These are phyloP conservation scores for Parazoanthus darwini DNA, from an alignment of 92 coral and sea anemone genomes.

Conservation along the genomic window DNA sequence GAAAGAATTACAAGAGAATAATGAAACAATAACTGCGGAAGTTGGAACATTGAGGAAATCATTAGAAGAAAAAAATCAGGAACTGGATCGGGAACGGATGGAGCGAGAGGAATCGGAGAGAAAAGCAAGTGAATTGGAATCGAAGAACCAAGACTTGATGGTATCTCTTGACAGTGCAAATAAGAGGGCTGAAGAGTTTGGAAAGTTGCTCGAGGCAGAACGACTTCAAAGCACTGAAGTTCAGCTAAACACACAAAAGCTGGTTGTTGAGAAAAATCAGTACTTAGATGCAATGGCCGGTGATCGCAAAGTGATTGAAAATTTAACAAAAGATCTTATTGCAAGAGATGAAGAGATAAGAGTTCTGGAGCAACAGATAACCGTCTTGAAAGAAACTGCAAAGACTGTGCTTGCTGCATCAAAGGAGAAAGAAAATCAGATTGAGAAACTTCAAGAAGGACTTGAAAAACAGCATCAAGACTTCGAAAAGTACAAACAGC, in stretches of 20 bases:
- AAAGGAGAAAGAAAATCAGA: background rate
- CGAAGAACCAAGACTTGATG: constrained; percentile 47
- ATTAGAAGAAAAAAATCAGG: constrained; percentile 52
- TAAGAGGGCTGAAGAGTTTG: constrained; percentile 66
- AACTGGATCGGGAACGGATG: constrained; percentile 55
- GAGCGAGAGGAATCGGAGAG: constrained; percentile 65
- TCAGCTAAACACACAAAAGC: constrained; percentile 69
- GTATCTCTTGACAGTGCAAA: constrained; percentile 61
- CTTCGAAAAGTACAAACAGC: constrained; percentile 27
- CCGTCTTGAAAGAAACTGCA: constrained; percentile 48
- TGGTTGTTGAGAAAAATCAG: constrained; percentile 70
- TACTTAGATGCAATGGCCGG: constrained; percentile 70
- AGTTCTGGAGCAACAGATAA: constrained; percentile 46
- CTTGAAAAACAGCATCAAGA: constrained; percentile 38
- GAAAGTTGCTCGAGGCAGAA: constrained; percentile 62
- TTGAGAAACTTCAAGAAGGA: constrained; percentile 49
- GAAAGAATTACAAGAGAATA: constrained; percentile 44
- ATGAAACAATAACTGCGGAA: constrained; percentile 46
- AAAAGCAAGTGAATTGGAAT: constrained; percentile 42
- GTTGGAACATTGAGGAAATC: constrained; percentile 50
- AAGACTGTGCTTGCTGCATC: constrained; percentile 23
- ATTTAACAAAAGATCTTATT: constrained; percentile 54
- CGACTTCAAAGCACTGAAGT: constrained; percentile 66
- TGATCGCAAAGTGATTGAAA: constrained; percentile 72
- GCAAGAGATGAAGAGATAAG: constrained; percentile 60